Evolutionary conservation across 2,797 vertebrate species (phyloP).

Genomic region (Morelia viridis): DNA sequence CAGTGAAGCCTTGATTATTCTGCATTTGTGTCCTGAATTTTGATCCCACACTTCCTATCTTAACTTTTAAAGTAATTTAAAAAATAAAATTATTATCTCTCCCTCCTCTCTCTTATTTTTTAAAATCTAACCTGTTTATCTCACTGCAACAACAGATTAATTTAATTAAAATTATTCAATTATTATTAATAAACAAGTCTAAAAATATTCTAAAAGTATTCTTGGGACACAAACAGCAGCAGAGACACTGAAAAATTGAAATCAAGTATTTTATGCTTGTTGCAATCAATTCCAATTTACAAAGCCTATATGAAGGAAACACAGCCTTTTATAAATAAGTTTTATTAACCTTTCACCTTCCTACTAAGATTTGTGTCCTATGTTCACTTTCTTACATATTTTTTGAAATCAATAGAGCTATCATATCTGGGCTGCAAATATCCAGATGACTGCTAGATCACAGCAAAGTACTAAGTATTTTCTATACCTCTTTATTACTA

Average conservation of each 20-base stretch:
- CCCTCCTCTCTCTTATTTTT: background rate
- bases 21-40: no score
- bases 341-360: background rate
- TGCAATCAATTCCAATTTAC: background rate
- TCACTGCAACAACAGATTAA: background rate
- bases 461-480: background rate
- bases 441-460: background rate
- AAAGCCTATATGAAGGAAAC: background rate
- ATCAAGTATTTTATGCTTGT: background rate
- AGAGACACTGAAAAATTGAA: background rate
- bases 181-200: background rate
- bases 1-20: no score
- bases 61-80: background rate
- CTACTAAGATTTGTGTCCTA: background rate
- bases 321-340: background rate
- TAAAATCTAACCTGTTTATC: background rate
- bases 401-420: background rate
- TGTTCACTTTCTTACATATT: no score
- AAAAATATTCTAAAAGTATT: background rate
- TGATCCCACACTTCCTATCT: background rate
- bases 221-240: background rate
- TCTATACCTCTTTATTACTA: background rate
- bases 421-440: background rate
- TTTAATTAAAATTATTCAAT: constrained; percentile 14
- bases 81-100: background rate